Evolutionary conservation across 2,113 vertebrate genomes (phyloP), one percentile per base, ranked within the genome.

Genomic region (Baryphthengus martii): DNA sequence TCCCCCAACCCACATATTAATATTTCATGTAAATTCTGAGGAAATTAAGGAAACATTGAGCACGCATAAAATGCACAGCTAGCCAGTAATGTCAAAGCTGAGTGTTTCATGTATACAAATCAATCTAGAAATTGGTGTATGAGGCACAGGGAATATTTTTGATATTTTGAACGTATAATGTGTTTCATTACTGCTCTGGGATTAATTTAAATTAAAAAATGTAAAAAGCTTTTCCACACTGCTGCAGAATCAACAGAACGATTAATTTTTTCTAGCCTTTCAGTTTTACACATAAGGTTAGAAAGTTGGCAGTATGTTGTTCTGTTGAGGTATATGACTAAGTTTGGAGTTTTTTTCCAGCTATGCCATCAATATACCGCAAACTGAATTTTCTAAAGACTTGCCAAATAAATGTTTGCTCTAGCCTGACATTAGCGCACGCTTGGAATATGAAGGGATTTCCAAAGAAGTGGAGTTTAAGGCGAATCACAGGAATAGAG

Each of bases 21-120:
- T 92, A 94, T 85, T 97, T 95, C 47, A 95, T 92, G 31, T 21
- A 75, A 19, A 88, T 93, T 95, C 95, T 84, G 26, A 93, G 85
- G 88, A 83, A 80, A 92, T 95, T 96, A 95, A 79, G 21, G 66
- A 94, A 94, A 88, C 28, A 93, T 58, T 75, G 17, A 89, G 25
- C 8, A 44, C 73, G 40, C 81, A 94, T 84, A 79, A 92, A 94
- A 83, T 63, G n/a, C 63, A 45, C 20, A 92, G 14, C 17, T 89
- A 47, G n/a, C 52, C 65, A 83, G 26, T 59, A 77, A 89, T 80
- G 91, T 88, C 65, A 92, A 93, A 91, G 42, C n/a, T 53, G 45
- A 82, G n/a, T 55, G 58, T 85, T 86, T 81, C 17, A 35, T 73
- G 29, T 86, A 70, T 37, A 90, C 37, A 74, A 94, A 93, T 90